phyloP scores from a whole-genome alignment of 2,797 vertebrate genomes.

The Spondyliosoma cantharus region DNA sequence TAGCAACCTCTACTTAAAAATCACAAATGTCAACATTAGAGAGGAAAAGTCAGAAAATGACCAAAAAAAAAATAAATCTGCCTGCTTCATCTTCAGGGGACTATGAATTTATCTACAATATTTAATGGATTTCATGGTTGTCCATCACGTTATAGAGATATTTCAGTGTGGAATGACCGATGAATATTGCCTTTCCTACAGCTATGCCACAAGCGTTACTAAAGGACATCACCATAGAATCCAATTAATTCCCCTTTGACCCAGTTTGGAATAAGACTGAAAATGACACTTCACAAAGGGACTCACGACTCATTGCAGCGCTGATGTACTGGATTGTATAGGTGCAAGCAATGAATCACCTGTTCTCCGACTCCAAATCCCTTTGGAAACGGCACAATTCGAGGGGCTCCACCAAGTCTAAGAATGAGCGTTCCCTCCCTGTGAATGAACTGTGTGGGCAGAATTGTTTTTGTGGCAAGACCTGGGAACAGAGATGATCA shows the following conservation, averaged over 20 bases:
- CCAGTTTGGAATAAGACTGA: background rate
- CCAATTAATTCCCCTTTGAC: slow-evolving; percentile 11
- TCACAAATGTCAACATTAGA: too few relatives aligned
- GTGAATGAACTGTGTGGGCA: slow-evolving; percentile 29
- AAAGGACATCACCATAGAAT: background rate
- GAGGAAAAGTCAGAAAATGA: too few relatives aligned
- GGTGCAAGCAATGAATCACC: slow-evolving; percentile 5
- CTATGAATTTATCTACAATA: background rate
- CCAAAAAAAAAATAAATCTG: too few relatives aligned
- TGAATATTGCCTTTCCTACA: background rate
- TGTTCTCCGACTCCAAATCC: slow-evolving; percentile 4
- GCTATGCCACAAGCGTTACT: background rate
- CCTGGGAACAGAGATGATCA: slow-evolving; percentile 30
- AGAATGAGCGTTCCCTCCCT: slow-evolving; percentile 14
- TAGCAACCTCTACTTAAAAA: too few relatives aligned
- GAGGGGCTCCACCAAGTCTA: background rate
- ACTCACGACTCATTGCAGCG: background rate
- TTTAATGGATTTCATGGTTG: background rate
- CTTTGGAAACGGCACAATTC: slow-evolving; percentile 6
- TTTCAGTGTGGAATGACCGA: background rate
- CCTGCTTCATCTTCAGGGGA: background rate
- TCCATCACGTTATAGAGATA: background rate
- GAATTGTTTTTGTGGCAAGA: slow-evolving; percentile 27
- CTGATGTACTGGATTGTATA: background rate
- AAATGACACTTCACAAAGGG: background rate